Evolutionary conservation across 1,140 invertebrate genomes (phyloP).

Genomic region (Diplogasteroides magnus): DNA sequence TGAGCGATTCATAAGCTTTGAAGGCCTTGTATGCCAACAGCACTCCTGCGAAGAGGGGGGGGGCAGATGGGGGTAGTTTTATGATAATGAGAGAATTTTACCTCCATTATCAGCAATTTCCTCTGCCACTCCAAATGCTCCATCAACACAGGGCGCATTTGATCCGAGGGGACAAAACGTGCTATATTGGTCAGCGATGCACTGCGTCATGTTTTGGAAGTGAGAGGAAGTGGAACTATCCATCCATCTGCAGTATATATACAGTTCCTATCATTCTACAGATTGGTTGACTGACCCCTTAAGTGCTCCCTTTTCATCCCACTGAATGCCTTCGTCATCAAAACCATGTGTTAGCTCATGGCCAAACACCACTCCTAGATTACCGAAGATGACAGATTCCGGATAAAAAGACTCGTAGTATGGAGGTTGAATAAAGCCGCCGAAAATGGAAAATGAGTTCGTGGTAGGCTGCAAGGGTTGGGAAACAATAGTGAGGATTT

Average conservation of each 20-base stretch:
- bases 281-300: conserved; percentile 41
- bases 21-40: conserved; percentile 35
- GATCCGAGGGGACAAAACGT: conserved; percentile 65
- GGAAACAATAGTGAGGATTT: conserved; percentile 59
- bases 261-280: too few species aligned
- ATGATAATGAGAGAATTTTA: too few species aligned
- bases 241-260: too few species aligned
- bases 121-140: conserved; percentile 58
- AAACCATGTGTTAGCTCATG: too few species aligned
- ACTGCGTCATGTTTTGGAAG: conserved; percentile 68
- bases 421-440: conserved; percentile 57
- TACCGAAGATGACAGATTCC: conserved; percentile 62
- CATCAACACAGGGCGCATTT: conserved; percentile 55
- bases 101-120: conserved; percentile 61
- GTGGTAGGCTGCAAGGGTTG: too few species aligned
- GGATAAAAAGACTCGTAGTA: conserved; percentile 63
- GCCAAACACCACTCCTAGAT: conserved; percentile 61
- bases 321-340: conserved; percentile 69
- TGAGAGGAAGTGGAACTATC: conserved; percentile 64
- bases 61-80: background rate
- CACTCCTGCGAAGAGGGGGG: conserved; percentile 18
- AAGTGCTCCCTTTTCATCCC: conserved; percentile 79
- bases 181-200: conserved; percentile 82
- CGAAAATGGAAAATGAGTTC: conserved; percentile 45
- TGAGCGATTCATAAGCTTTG: conserved; percentile 28